Base-by-base conservation (phyloP, 2,113 vertebrate species). In the Psettodes erumei region DNA sequence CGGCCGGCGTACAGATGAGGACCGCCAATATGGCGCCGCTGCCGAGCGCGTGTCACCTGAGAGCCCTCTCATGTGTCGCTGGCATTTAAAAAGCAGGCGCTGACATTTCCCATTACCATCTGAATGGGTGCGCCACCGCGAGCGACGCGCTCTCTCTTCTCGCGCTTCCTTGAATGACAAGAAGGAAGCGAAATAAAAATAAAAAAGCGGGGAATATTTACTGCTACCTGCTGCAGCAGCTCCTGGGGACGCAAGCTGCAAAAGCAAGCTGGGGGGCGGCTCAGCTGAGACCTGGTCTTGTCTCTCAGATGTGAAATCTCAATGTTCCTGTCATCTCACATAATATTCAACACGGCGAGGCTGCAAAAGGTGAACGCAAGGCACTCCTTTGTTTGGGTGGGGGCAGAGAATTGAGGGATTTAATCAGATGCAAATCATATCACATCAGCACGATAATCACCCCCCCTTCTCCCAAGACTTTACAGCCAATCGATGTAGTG, bases 51-150 rank as follows among this genome's bases (percentile, higher is more conserved):
- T 64, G 68, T 77, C 63, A 79, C 67, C 77, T 71, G 33, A 68
- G 62, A 83, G 55, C 48, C 48, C 37, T 65, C 40, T 37, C 21
- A 40, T 54, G 53, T 72, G 56, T 58, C 7, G 16, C 59, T 73
- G 53, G 54, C 73, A 66, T 79, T 84, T 73, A 60, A 56, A n/a
- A 42, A 75, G 71, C n/a, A 58, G 71, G 47, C 72, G 82, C 79
- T 87, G 71, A 78, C 78, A 81, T 84, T 77, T 79, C 16, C 37
- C 40, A 68, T 81, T 77, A 62, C 30, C 77, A 71, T 81, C 55
- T 75, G 69, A 70, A 84, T 80, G 35, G 32, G 12, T 23, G 23
- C 16, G 37, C 54, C 64, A 54, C 60, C 35, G 37, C 55, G 45
- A 62, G 67, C 50, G 19, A 37, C 37, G 38, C 43, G 38, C 43